Conservation (phyloP, 2,888 invertebrate species). For the Lasioglossum calceatum region DNA sequence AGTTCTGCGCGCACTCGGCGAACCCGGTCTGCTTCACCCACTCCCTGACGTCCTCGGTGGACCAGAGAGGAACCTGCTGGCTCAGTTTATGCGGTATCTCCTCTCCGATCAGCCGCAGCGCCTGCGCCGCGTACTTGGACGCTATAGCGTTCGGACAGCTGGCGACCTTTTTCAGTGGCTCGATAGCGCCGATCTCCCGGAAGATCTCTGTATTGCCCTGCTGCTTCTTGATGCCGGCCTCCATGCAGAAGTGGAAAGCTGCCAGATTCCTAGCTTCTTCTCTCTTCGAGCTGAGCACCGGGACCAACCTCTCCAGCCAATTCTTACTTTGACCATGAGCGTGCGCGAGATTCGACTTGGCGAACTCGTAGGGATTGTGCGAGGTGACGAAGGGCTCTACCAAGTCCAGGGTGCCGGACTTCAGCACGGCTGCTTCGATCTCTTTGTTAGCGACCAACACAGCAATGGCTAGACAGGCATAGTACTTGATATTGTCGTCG, state of each 20-base stretch:
- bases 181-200: constrained; percentile 97
- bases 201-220: constrained; percentile 97
- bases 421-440: constrained; percentile 97
- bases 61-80: constrained; percentile 99
- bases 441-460: constrained; percentile 98
- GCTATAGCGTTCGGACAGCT: constrained; percentile 99
- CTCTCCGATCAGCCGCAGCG: constrained; percentile 96
- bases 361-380: constrained; percentile 98
- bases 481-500: constrained; percentile 99
- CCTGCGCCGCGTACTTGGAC: constrained; percentile 98
- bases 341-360: constrained; percentile 95
- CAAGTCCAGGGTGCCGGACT: constrained; percentile 97
- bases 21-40: constrained; percentile 99
- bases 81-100: constrained; percentile 98
- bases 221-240: constrained; percentile 98
- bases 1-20: constrained; percentile 92
- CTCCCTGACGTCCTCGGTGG: constrained; percentile 97
- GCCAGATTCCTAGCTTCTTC: constrained; percentile 98
- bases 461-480: constrained; percentile 98
- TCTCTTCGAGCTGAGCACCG: constrained; percentile 96
- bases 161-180: constrained; percentile 97
- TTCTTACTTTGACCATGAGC: constrained; percentile 98
- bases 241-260: constrained; percentile 99
- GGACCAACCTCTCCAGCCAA: constrained; percentile 96
- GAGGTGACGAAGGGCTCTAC: constrained; percentile 98